Conservation (phyloP, 2,113 vertebrate genomes). For the Isichthys henryi region DNA sequence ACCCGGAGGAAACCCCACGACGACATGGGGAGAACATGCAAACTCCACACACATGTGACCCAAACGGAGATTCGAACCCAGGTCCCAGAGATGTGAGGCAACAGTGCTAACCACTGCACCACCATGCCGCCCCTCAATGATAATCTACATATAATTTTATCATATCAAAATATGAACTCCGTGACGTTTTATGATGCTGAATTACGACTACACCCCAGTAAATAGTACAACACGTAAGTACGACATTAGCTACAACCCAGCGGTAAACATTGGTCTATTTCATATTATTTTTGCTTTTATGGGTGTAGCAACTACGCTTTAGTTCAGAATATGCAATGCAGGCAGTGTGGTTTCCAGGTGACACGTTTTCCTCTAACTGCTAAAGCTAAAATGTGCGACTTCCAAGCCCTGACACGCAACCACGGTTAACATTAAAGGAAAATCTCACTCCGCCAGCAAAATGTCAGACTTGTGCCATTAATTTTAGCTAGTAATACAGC, state of each 20-base stretch:
- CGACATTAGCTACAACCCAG: background rate
- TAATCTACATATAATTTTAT: background rate
- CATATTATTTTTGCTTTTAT: background rate
- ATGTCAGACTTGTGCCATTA: conserved; percentile 19
- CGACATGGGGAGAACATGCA: too few relatives aligned
- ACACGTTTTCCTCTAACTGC: background rate
- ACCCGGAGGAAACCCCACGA: too few relatives aligned
- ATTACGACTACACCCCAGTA: background rate
- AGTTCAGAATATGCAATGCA: background rate
- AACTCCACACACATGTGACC: too few relatives aligned
- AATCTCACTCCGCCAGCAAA: background rate
- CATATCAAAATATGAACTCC: background rate
- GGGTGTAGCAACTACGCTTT: background rate
- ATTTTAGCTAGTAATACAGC: background rate
- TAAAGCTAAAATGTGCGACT: background rate
- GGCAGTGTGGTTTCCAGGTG: background rate
- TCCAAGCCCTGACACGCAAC: background rate
- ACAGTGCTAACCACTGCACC: too few relatives aligned
- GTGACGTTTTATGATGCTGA: background rate
- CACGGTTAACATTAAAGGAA: background rate
- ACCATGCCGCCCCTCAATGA: too few relatives aligned
- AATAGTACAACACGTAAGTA: background rate
- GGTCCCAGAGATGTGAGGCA: too few relatives aligned
- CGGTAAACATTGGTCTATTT: background rate
- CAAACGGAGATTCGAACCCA: too few relatives aligned